A percentile compares a stretch with the other conserved stretches of the same genome.
Conservation (phyloP, 2,797 vertebrate genomes). For the Choloepus didactylus region DNA sequence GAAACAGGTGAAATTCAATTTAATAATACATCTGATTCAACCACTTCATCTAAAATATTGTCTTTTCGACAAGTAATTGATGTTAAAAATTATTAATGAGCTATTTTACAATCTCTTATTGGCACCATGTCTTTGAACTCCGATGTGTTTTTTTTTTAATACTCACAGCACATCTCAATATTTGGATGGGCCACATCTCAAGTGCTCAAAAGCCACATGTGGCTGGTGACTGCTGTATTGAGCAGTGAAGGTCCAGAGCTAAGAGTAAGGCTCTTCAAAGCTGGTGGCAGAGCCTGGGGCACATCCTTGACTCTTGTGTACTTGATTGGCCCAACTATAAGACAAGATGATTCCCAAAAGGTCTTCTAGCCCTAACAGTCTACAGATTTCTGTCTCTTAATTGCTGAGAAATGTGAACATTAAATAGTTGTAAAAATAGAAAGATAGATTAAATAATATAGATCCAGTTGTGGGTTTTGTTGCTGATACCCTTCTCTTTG, state of each 20-base stretch:
- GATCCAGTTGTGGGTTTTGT: not conserved
- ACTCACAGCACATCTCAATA: not conserved
- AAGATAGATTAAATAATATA: not conserved
- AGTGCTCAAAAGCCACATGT: not conserved
- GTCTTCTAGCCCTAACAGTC: not conserved
- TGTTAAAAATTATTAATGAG: not conserved
- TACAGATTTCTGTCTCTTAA: not conserved
- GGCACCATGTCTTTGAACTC: not conserved
- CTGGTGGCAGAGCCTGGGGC: not conserved
- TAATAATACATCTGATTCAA: not conserved
- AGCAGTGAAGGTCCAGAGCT: accelerated
- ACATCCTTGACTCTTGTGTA: not conserved
- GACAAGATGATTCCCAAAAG: not conserved
- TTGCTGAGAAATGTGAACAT: not conserved
- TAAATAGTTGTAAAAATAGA: not conserved
- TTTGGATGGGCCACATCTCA: not conserved
- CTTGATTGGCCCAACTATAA: not conserved
- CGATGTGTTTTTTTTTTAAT: not conserved
- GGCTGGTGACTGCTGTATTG: no score
- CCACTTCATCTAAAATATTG: not conserved
- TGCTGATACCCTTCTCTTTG: no score
- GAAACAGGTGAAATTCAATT: not conserved
- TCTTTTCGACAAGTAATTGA: not conserved
- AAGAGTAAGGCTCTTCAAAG: not conserved
- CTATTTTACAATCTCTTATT: not conserved